Evolutionary conservation across 2,797 vertebrate species (phyloP), one percentile per base, ranked within the genome.

Genomic region (Halcyon badia): DNA sequence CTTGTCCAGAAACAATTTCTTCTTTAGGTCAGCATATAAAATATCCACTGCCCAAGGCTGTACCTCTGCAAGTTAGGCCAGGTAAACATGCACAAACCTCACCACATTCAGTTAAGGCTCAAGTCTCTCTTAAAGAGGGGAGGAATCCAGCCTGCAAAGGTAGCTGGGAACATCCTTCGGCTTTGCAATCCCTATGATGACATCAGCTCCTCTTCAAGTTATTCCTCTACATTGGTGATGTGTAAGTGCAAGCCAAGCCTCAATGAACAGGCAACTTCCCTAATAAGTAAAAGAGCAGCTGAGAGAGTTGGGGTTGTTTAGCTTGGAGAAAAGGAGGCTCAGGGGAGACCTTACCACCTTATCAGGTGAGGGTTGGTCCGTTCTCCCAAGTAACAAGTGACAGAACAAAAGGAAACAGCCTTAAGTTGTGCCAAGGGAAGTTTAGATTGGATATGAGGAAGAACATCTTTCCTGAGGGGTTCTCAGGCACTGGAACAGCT

Each of bases 141-240:
- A 79, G 5, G 37, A 69, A 61, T 72, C 33, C 39, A 30, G 26
- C 10, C 42, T 60, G 35, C 15, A 60, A 60, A 69, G 10, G 44
- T 17, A 78, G 22, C 35, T 65, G 35, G 21, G 25, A 68, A 21
- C 33, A 51, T 68, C 66, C 52, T 82, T 8, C 41, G 31, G 7
- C 13, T 33, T 14, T 44, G 6, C 48, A 52, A 28, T 44, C 61
- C 28, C 48, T 52, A 0, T 0, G 5, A 48, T 6, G 61, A 31
- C 20, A 48, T 70, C 31, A 52, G 6, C 7, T 87, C 57, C 26
- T 89, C 44, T 24, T 68, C n/a, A 52, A 85, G 13, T 41, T 93
- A 20, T 54, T 21, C 30, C 8, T 44, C 25, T 91, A 3, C 26
- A 28, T 20, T 4, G 1, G 25, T 31, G 10, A 51, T 6, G 15